Percentiles rank a stretch among this genome's conserved stretches.
Evolutionary conservation across 1,140 invertebrate genomes (phyloP).

Genomic region (Eumeta japonica): DNA sequence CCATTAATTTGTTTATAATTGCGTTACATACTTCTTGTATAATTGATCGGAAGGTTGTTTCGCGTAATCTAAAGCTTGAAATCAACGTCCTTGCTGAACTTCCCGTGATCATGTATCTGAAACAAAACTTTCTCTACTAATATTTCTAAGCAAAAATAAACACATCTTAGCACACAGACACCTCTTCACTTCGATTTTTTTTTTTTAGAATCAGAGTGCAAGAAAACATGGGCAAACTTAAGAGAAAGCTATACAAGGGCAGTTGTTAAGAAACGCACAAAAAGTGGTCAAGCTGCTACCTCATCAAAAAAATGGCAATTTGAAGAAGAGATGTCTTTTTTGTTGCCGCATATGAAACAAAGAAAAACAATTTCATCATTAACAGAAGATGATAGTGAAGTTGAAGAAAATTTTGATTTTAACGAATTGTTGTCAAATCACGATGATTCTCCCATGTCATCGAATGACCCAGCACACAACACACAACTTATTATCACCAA

Average conservation of each 20-base stretch:
- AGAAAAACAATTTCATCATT: conserved; percentile 16
- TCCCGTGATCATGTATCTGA: conserved; percentile 6
- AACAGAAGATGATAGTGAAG: too few relatives aligned
- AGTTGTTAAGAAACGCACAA: conserved; percentile 16
- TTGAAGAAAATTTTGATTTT: conserved; percentile 10
- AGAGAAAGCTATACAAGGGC: conserved; percentile 13
- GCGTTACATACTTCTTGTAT: conserved; percentile 11
- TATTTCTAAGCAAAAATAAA: too few relatives aligned
- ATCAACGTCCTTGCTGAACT: background rate
- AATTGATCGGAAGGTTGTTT: conserved; percentile 2
- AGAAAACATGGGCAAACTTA: conserved; percentile 18
- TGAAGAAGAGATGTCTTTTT: conserved; percentile 19
- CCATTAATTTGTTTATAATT: too few relatives aligned
- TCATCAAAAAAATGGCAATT: conserved; percentile 16
- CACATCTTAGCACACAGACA: too few relatives aligned
- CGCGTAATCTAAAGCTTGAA: conserved; percentile 5
- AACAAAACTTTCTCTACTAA: too few relatives aligned
- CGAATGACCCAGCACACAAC: too few relatives aligned
- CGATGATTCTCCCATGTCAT: too few relatives aligned
- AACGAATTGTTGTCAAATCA: conserved; percentile 9
- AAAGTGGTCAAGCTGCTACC: conserved; percentile 18
- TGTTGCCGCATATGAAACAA: conserved; percentile 17
- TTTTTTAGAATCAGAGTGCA: conserved; percentile 20
- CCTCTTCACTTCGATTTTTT: too few relatives aligned
- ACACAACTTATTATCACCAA: conserved; percentile 7